phyloP scores from a whole-genome alignment of 2,888 invertebrate genomes.

The Drosophila demipolita region DNA sequence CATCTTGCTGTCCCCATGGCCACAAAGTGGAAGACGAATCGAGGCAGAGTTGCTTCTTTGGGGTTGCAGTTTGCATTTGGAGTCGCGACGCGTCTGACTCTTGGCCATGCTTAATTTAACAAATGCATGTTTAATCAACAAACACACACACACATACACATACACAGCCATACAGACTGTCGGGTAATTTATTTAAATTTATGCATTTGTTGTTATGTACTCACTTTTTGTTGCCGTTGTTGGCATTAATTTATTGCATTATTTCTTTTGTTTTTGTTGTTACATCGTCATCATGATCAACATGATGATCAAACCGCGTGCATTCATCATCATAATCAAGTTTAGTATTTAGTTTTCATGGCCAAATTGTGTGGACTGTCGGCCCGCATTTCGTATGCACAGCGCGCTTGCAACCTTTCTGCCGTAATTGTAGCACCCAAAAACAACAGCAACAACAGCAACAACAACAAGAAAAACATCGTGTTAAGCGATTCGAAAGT shows the following conservation, averaged over 20 bases:
- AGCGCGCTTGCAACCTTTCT: conserved; percentile 22
- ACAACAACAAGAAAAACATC: conserved; percentile 20
- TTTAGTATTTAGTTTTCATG: conserved; percentile 52
- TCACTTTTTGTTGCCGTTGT: conserved; percentile 9
- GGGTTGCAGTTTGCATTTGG: conserved; percentile 14
- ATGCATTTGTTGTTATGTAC: conserved; percentile 39
- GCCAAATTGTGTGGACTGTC: conserved; percentile 42
- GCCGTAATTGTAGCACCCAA: conserved; percentile 62
- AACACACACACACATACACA: conserved; percentile 11
- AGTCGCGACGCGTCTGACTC: conserved; percentile 9
- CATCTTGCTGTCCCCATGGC: conserved; percentile 36
- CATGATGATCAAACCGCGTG: conserved; percentile 8
- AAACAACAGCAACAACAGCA: conserved; percentile 22
- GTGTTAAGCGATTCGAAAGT: conserved; percentile 62
- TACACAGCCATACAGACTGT: background rate
- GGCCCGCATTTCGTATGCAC: conserved; percentile 44
- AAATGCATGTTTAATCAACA: conserved; percentile 63
- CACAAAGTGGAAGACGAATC: conserved; percentile 7
- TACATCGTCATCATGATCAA: conserved; percentile 16
- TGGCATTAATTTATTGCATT: conserved; percentile 27
- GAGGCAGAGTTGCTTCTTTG: conserved; percentile 21
- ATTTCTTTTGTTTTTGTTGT: conserved; percentile 18
- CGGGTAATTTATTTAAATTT: conserved; percentile 46
- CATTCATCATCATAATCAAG: conserved; percentile 37
- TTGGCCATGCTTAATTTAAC: conserved; percentile 68